Conservation (phyloP, 2,797 vertebrate genomes). For the Varecia variegata region DNA sequence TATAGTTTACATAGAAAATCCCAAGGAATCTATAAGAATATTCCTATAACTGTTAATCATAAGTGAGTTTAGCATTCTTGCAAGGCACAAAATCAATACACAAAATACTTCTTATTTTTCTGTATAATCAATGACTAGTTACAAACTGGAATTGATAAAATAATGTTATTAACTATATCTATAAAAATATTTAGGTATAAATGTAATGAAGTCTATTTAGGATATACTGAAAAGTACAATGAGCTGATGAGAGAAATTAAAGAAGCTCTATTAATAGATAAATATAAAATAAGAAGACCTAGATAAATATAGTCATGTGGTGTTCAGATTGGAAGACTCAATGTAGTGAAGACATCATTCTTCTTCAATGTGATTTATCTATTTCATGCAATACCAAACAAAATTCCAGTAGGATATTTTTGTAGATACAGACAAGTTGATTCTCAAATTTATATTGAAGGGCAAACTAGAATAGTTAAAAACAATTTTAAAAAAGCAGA, state of each 20-base stretch:
- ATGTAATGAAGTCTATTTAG: background rate
- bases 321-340: background rate
- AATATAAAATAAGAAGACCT: background rate
- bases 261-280: background rate
- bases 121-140: background rate
- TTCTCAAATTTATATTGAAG: background rate
- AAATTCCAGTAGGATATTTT: background rate
- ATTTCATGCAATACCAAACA: background rate
- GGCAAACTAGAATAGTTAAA: background rate
- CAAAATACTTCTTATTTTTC: background rate
- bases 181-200: background rate
- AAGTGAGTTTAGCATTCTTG: background rate
- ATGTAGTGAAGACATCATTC: background rate
- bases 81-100: background rate
- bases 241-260: background rate
- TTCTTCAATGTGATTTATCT: background rate
- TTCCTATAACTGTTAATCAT: background rate
- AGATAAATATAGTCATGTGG: background rate
- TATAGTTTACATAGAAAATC: background rate
- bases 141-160: background rate
- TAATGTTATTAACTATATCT: background rate
- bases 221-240: background rate
- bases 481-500: background rate
- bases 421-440: background rate
- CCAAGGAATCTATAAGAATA: background rate